Evolutionary conservation across 2,113 vertebrate genomes (phyloP).

Genomic region (Charina bottae): DNA sequence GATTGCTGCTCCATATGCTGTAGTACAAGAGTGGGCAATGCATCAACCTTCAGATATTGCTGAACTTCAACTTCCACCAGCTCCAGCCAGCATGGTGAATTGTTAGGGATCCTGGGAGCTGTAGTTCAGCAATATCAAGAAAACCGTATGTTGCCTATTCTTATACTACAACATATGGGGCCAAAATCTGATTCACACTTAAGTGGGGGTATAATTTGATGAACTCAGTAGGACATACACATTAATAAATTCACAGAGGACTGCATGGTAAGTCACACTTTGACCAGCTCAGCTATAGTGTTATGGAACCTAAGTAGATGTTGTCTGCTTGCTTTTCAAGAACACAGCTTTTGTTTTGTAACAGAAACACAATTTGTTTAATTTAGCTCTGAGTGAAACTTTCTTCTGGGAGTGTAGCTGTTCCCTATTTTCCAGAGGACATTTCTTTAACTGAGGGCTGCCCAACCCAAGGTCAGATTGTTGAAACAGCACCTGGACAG

Average conservation of each 20-base stretch:
- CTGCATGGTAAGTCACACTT: not conserved
- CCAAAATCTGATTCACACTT: not conserved
- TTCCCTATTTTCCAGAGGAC: not conserved
- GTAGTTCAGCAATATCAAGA: not conserved
- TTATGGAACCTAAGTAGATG: not conserved
- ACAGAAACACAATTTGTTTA: not conserved
- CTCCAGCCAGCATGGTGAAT: not conserved
- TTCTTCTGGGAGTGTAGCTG: not conserved
- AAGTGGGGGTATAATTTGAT: not conserved
- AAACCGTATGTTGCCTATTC: not conserved
- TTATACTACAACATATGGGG: not conserved
- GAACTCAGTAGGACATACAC: not conserved
- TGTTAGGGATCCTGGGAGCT: not conserved
- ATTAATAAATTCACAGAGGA: not conserved
- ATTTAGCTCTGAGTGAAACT: not conserved
- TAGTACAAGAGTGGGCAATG: not conserved
- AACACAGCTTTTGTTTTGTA: not conserved
- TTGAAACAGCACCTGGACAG: not conserved
- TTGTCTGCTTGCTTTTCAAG: not conserved
- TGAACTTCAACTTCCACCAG: not conserved
- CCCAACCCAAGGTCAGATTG: not conserved
- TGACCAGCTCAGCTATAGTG: not conserved
- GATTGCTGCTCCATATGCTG: not conserved
- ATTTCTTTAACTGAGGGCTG: not conserved
- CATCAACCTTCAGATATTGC: not conserved